Base-by-base conservation (phyloP, 1,140 invertebrate genomes). In the Platyscapa corneri region DNA sequence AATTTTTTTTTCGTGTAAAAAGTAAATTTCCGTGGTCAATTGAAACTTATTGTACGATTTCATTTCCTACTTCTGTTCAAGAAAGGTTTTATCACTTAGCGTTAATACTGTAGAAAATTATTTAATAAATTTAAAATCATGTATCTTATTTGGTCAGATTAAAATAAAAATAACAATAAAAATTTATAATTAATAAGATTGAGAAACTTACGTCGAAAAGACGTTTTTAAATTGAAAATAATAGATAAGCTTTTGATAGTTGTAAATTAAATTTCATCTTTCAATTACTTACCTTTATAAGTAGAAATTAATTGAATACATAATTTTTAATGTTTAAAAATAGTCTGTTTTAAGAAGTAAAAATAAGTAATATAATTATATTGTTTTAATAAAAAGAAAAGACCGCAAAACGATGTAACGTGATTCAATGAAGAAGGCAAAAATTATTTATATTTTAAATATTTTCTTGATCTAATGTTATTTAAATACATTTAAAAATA, bases 1-100 rank as follows among this genome's bases (percentile, higher is more conserved):
- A 14, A 60, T 53, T 85, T 85, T 76, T 67, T 37, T 74, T 42
- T 34, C 27, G 27, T 42, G 16, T 37, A 42, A 42, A 27, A 42
- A 39, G 42, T 42, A 39, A 39, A 74, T 74, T 74, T 20, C 0
- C 30, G 6, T 75, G n/a, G 27, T n/a, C 3, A 46, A 75, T 75
- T 75, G 56, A 60, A 60, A 27, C 27, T 60, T 60, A 16, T 60
- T 60, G 27, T 60, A 27, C 27, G 23, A 60, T 27, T 60, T 60
- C 10, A 5, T 60, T 27, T 60, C 10, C 0, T 74, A 1, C 32
- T 37, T 70, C 10, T 18, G n/a, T 46, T 75, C 16, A n/a, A 46
- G 72, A 27, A 46, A 74, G 27, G 30, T 75, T 46, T 75, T 75
- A 14, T 60, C 8, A 46, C 16, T 3, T 75, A 46, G 7, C 30